Evolutionary conservation across 2,888 invertebrate species (phyloP).

Genomic region (Drosophila eohydei): DNA sequence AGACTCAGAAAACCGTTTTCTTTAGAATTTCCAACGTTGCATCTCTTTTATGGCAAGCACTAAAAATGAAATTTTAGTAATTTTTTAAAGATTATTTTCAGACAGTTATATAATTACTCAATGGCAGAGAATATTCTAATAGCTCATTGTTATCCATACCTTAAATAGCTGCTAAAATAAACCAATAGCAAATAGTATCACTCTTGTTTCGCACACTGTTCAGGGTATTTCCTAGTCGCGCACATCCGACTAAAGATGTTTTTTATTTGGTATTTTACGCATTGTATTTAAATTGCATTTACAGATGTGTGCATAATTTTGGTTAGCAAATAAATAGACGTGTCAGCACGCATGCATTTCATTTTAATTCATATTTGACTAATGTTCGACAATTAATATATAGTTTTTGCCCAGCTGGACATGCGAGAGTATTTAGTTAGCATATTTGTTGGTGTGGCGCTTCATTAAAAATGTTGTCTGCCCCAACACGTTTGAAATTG

Average conservation of each 20-base stretch:
- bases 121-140: fast-evolving
- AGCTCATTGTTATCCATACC: background rate
- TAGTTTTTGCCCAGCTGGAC: slow-evolving; percentile 25
- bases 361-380: slow-evolving; percentile 38
- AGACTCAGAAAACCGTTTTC: too few relatives aligned
- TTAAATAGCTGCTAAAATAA: background rate
- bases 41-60: background rate
- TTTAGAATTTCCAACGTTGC: too few relatives aligned
- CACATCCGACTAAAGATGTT: background rate
- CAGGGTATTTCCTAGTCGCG: background rate
- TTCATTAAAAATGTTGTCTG: slow-evolving; percentile 62
- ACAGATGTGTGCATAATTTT: slow-evolving; percentile 16
- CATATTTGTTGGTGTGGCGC: slow-evolving; percentile 55
- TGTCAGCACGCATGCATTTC: slow-evolving; percentile 22
- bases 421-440: slow-evolving; percentile 25
- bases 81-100: background rate
- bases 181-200: background rate
- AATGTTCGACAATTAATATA: slow-evolving; percentile 48
- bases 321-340: slow-evolving; percentile 23
- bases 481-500: slow-evolving; percentile 40
- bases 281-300: slow-evolving; percentile 25
- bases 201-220: background rate
- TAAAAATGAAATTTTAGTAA: background rate
- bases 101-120: background rate
- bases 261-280: slow-evolving; percentile 6